Evolutionary conservation across 2,888 invertebrate species (phyloP).

Genomic region (Mesoligia furuncula): DNA sequence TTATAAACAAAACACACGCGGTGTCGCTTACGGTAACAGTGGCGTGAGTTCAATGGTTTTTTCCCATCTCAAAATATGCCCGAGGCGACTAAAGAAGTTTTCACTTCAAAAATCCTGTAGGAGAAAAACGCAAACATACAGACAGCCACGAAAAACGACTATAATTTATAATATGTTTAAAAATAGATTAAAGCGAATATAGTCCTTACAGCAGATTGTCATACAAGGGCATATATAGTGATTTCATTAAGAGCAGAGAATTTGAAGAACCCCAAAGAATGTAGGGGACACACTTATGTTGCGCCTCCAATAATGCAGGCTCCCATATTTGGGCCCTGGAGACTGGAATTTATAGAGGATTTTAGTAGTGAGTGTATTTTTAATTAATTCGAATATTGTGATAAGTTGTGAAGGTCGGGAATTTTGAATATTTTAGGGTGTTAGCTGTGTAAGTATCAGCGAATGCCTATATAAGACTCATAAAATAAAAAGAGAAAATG

Average conservation of each 20-base stretch:
- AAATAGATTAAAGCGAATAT: too few relatives aligned
- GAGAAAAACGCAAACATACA: not conserved
- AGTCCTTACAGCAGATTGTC: not conserved
- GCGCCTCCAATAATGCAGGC: constrained; percentile 40
- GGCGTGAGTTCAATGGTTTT: too few relatives aligned
- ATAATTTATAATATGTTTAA: too few relatives aligned
- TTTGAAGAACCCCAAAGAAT: constrained; percentile 72
- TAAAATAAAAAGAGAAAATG: not conserved
- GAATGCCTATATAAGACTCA: not conserved
- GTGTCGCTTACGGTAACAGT: too few relatives aligned
- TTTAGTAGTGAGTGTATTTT: constrained; percentile 35
- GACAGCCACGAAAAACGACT: not conserved
- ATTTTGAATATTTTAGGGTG: constrained; percentile 3
- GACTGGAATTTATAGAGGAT: constrained; percentile 43
- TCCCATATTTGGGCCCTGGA: constrained; percentile 13
- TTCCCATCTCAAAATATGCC: too few relatives aligned
- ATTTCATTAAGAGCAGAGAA: constrained; percentile 73
- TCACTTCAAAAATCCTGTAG: too few relatives aligned
- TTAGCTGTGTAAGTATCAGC: not conserved
- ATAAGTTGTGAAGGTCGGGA: not conserved
- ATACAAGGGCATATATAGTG: constrained; percentile 35
- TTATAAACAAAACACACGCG: too few relatives aligned
- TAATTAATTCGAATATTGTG: constrained; percentile 53
- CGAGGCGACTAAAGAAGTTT: too few relatives aligned
- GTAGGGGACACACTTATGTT: constrained; percentile 69